Conservation (phyloP, 37 sponge, comb jelly and placozoan genomes). For the Diacarnus erythraeanus region DNA sequence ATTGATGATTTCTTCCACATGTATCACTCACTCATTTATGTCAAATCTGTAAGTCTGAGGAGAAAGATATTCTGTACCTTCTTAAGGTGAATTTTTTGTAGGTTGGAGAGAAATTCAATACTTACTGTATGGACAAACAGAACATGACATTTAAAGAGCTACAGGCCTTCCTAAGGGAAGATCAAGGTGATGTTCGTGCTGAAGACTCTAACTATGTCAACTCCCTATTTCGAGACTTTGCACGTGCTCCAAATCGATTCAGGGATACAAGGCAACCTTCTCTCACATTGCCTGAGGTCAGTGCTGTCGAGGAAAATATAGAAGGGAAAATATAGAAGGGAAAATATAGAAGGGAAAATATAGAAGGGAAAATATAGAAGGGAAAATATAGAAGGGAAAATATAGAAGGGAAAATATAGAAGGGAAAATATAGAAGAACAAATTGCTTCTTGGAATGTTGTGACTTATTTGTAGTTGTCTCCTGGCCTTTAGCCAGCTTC, state of each 20-base stretch:
- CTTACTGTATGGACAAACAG: constrained; percentile 46
- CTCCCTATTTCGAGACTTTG: constrained; percentile 55
- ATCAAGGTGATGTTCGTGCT: constrained; percentile 57
- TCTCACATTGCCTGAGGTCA: constrained; percentile 66
- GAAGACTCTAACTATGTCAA: constrained; percentile 52
- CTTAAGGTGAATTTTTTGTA: not conserved
- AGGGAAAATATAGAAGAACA: too few relatives aligned
- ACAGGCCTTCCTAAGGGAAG: constrained; percentile 59
- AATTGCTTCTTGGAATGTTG: too few relatives aligned
- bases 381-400: too few relatives aligned
- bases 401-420: too few relatives aligned
- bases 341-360: too few relatives aligned
- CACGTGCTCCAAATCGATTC: constrained; percentile 18
- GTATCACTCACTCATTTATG: constrained; percentile 57
- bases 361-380: too few relatives aligned
- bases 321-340: not conserved
- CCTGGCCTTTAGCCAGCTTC: too few relatives aligned
- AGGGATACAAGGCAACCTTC: constrained; percentile 59
- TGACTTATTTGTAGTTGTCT: too few relatives aligned
- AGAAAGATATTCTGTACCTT: too few relatives aligned
- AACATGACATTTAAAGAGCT: constrained; percentile 61
- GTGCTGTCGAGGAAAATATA: not conserved
- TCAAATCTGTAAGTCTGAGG: constrained; percentile 47
- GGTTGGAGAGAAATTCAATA: constrained; percentile 67
- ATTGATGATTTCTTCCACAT: constrained; percentile 69